Conservation (phyloP, 1,140 invertebrate genomes). For the Helicorthomorpha holstii region DNA sequence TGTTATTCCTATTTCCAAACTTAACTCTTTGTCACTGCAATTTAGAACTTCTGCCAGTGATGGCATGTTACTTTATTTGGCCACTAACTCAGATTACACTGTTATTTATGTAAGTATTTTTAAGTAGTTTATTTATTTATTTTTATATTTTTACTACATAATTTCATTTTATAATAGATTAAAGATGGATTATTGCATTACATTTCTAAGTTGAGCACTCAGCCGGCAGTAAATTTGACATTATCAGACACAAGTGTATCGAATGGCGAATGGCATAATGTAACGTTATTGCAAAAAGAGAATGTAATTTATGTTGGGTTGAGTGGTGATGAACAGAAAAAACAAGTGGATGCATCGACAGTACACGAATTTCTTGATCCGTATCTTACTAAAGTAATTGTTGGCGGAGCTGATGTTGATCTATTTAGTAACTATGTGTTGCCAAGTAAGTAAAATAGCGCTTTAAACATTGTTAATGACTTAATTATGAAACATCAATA, state of each 20-base stretch:
- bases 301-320: conserved; percentile 49
- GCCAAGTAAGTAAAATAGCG: conserved; percentile 26
- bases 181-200: conserved; percentile 49
- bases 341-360: conserved; percentile 61
- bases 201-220: conserved; percentile 49
- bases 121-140: background rate
- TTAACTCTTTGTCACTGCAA: conserved; percentile 57
- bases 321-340: conserved; percentile 39
- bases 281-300: conserved; percentile 44
- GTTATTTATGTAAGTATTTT: conserved; percentile 44
- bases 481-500: background rate
- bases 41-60: conserved; percentile 58
- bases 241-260: conserved; percentile 29
- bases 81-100: conserved; percentile 73
- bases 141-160: background rate
- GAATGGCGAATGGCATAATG: conserved; percentile 72
- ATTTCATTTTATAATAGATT: conserved; percentile 23
- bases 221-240: conserved; percentile 57
- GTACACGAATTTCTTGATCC: conserved; percentile 84
- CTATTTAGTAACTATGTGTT: conserved; percentile 34
- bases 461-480: background rate
- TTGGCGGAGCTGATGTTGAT: conserved; percentile 43
- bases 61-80: conserved; percentile 62
- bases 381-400: conserved; percentile 54
- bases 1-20: background rate